A percentile compares a stretch with the other conserved stretches of the same genome.
Evolutionary conservation across 2,113 vertebrate species (phyloP).

Genomic region (Rissa tridactyla): DNA sequence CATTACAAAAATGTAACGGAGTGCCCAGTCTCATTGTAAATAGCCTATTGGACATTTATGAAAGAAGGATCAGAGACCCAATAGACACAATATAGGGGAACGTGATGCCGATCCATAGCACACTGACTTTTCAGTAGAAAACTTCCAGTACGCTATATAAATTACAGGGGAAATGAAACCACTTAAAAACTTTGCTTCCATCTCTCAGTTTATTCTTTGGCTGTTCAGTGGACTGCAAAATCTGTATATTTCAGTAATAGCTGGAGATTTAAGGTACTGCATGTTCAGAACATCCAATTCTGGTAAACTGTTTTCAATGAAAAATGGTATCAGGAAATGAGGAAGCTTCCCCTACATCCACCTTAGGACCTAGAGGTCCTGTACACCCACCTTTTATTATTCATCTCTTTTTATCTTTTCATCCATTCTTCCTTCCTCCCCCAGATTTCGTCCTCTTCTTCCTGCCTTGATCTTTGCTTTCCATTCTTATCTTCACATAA

Average conservation of each 20-base stretch:
- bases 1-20: background rate
- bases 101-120: background rate
- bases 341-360: background rate
- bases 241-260: background rate
- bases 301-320: background rate
- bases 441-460: background rate
- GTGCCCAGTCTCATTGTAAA: background rate
- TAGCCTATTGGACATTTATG: background rate
- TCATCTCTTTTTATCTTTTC: background rate
- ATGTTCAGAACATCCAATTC: background rate
- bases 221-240: background rate
- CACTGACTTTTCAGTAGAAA: background rate
- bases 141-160: background rate
- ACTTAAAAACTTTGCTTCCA: background rate
- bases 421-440: background rate
- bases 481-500: background rate
- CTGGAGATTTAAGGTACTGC: background rate
- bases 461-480: background rate
- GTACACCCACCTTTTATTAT: background rate
- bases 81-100: background rate
- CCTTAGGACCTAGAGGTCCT: background rate
- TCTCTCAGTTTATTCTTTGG: background rate
- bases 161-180: background rate
- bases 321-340: background rate
- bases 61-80: background rate